These are phyloP conservation scores for Pitangus sulphuratus DNA, from an alignment of 2,797 vertebrate species.

Conservation along the genomic window DNA sequence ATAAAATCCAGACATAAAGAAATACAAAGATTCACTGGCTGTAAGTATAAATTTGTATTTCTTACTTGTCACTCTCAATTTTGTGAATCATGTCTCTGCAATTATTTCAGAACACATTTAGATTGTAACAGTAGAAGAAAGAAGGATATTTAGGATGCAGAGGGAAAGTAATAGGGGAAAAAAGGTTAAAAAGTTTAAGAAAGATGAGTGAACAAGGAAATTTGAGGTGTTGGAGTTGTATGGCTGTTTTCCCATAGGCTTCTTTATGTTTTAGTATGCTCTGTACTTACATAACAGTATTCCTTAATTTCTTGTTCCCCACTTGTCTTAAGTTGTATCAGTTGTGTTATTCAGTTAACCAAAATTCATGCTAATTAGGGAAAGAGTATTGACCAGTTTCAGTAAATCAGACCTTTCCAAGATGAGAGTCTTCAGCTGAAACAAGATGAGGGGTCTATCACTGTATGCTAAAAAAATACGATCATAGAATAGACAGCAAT, in stretches of 20 bases:
- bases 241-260: neutral
- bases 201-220: neutral
- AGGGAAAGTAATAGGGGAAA: neutral
- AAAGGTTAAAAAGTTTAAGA: neutral
- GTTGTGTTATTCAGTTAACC: neutral
- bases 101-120: neutral
- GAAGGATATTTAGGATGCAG: neutral
- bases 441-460: neutral
- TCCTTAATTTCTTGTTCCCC: neutral
- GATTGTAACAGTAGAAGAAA: neutral
- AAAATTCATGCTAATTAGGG: neutral
- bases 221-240: neutral
- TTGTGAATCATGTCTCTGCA: neutral
- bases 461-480: neutral
- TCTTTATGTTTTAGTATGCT: neutral
- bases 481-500: neutral
- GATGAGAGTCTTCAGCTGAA: neutral
- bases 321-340: neutral
- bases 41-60: neutral
- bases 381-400: neutral
- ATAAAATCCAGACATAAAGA: conserved; percentile 19
- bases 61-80: neutral
- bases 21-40: neutral
- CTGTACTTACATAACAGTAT: neutral
- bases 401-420: neutral